Base-by-base conservation (phyloP, 2,888 invertebrate species). In the Blomia tropicalis region DNA sequence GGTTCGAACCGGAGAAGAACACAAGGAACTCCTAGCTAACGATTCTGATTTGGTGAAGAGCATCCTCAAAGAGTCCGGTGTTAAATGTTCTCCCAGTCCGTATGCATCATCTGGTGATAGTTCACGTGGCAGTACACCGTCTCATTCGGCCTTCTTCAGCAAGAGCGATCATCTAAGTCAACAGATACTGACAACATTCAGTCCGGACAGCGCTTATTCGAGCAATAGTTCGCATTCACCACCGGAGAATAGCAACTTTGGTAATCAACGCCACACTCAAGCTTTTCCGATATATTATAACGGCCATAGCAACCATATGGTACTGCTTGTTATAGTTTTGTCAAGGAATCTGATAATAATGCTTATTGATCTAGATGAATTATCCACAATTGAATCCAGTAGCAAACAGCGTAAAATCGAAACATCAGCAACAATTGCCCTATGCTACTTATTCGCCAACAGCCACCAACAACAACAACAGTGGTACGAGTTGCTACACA, bases 121-220 rank as follows among this genome's bases (percentile, higher is more conserved):
- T 19, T 22, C 23, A 11, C 51, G 51, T 11, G 51, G 51, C 7
- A 19, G n/a, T 27, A 47, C 23, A 7, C 22, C 27, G 14, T 47
- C 51, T 7, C 22, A 47, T 27, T 25, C 23, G 14, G 7, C 23
- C 7, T 25, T 22, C 22, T 27, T 47, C 23, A 19, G 23, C 7
- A 22, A n/a, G 14, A 27, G 22, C 27, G 23, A 47, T 27, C 51
- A 47, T n/a, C 22, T 25, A 7, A 22, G 7, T 11, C 7, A 19
- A 11, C 51, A 47, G 7, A 14, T 56, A 19, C 25, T 56, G 56
- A 32, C 56, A 31, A 56, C 25, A 11, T 56, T 56, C 23, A 27
- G 29, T 19, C 56, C 56, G 11, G 56, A 56, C 29, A 56, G 56
- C 29, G 56, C 56, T 19, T 56, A 56, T 36, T 56, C 56, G 11